Base-by-base conservation (phyloP, 2,888 invertebrate species). In the Phengaris alcon region DNA sequence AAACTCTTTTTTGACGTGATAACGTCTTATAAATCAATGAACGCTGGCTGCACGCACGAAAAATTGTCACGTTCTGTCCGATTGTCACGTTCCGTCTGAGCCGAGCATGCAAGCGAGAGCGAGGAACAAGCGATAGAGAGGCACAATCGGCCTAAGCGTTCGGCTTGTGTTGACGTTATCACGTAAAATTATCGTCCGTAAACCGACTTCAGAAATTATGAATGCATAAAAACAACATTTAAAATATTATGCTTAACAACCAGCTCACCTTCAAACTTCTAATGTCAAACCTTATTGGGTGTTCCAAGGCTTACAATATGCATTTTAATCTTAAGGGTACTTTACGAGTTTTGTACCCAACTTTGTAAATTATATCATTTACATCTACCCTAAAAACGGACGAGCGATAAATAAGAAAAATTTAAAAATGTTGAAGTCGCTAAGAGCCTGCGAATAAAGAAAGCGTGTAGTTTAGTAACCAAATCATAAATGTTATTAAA, bases 201-300 rank as follows among this genome's bases (percentile, higher is more conserved):
- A 22, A 22, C 22, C 22, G 22, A 22, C 22, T 22, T 22, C 22
- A 22, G 22, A 59, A 15, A 48, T 48, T 22, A 51, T 52, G 70
- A 48, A 51, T 70, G 54, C 7, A 52, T 72, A 64, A 64, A 35
- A 74, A 51, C 48, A 48, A 59, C 64, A 74, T 74, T 74, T 64
- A 64, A 73, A 64, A 64, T 59, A 12, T 51, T 22, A 48, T 48
- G 6, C 64, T 57, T n/a, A 46, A 22, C 13, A 74, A 64, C 74
- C 64, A 74, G 74, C 72, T 72, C 72, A 72, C 72, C 72, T 72
- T 72, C 54, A 72, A 72, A 54, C 72, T 52, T 6, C 72, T 72
- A 54, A 72, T 72, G 54, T 72, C 72, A 72, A 54, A 72, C 52
- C 70, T 15, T 52, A 72, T 72, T 72, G 52, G 52, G 35, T 64